Conservation (phyloP, 2,888 invertebrate genomes). For the Agriotes lineatus region DNA sequence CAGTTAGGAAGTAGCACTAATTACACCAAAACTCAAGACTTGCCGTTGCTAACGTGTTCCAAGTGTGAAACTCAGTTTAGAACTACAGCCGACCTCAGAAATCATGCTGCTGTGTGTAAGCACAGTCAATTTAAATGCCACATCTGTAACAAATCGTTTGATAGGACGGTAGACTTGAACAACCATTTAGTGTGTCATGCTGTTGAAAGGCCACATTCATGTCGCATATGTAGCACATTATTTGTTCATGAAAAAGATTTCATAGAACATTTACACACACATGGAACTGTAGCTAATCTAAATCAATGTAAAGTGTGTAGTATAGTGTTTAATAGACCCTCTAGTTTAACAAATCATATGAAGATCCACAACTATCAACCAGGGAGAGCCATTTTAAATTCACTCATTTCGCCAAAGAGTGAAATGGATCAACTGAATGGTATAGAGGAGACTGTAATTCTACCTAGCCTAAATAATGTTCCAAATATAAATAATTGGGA, state of each 20-base stretch:
- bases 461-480: slow-evolving; percentile 37
- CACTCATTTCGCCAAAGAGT: background rate
- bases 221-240: slow-evolving; percentile 63
- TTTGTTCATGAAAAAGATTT: slow-evolving; percentile 62
- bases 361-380: slow-evolving; percentile 66
- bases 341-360: slow-evolving; percentile 69
- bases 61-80: slow-evolving; percentile 55
- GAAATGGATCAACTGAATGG: background rate
- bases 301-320: slow-evolving; percentile 64
- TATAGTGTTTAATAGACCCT: slow-evolving; percentile 66
- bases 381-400: slow-evolving; percentile 61
- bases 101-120: slow-evolving; percentile 52
- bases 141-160: slow-evolving; percentile 63
- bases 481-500: slow-evolving; percentile 2
- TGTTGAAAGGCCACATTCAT: slow-evolving; percentile 63
- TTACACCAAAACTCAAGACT: slow-evolving; percentile 48
- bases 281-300: slow-evolving; percentile 38
- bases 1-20: slow-evolving; percentile 62
- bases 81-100: slow-evolving; percentile 54
- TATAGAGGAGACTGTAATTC: background rate
- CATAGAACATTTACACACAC: slow-evolving; percentile 61
- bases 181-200: slow-evolving; percentile 68
- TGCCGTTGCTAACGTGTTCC: slow-evolving; percentile 49
- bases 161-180: slow-evolving; percentile 65
- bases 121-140: slow-evolving; percentile 56